Conservation (phyloP, 2,888 invertebrate species). For the Drosophila barbarae region DNA sequence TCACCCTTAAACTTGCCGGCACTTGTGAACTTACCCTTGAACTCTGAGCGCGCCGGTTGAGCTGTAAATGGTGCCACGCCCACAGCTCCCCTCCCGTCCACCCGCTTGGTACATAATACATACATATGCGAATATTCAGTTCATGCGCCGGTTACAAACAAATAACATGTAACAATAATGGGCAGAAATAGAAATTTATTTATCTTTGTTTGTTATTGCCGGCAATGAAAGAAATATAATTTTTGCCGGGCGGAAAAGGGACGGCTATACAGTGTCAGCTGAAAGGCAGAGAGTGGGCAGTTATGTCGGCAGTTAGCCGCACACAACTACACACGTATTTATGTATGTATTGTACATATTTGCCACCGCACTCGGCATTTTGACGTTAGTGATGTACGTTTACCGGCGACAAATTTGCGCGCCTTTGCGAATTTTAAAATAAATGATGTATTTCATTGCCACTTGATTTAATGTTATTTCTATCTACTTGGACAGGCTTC, state of each 20-base stretch:
- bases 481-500: conserved; percentile 85
- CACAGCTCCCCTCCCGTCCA: conserved; percentile 6
- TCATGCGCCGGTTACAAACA: conserved; percentile 1
- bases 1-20: conserved; percentile 53
- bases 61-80: conserved; percentile 41
- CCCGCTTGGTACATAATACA: not conserved
- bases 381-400: conserved; percentile 9
- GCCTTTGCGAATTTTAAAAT: conserved; percentile 16
- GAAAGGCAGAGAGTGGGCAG: conserved; percentile 33
- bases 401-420: conserved; percentile 19
- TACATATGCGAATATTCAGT: not conserved
- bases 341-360: not conserved
- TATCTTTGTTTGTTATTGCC: conserved; percentile 37
- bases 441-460: not conserved
- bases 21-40: conserved; percentile 45
- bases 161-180: not conserved
- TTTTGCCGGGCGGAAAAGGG: conserved; percentile 22
- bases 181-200: conserved; percentile 4
- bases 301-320: conserved; percentile 28
- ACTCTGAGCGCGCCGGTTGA: conserved; percentile 32
- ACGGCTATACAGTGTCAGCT: conserved; percentile 29
- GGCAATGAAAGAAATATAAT: conserved; percentile 34
- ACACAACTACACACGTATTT: conserved; percentile 6
- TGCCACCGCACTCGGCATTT: not conserved
- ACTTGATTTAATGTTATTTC: not conserved